phyloP scores from a whole-genome alignment of 2,888 invertebrate genomes.

The Lithophane leautieri region DNA sequence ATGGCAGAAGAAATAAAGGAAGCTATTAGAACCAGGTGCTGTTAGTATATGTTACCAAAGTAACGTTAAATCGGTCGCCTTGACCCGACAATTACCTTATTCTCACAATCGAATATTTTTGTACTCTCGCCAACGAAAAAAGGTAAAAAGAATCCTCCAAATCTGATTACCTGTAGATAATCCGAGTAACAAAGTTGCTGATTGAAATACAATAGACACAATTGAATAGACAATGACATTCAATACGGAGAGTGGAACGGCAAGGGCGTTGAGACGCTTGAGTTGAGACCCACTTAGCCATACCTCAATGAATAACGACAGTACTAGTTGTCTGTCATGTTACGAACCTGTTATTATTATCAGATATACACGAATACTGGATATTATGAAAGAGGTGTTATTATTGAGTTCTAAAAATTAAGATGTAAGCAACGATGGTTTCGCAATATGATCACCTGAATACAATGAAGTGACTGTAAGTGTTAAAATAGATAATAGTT shows the following conservation, averaged over 20 bases:
- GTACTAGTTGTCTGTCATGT: conserved; percentile 44
- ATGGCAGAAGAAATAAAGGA: conserved; percentile 60
- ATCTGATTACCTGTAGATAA: conserved; percentile 47
- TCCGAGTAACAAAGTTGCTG: conserved; percentile 56
- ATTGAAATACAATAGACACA: conserved; percentile 72
- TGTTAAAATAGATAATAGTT: background rate
- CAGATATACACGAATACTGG: conserved; percentile 38
- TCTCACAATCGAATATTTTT: conserved; percentile 47
- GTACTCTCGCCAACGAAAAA: conserved; percentile 32
- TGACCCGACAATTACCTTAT: conserved; percentile 60
- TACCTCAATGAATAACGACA: conserved; percentile 59
- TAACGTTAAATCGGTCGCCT: conserved; percentile 60
- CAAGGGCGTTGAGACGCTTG: conserved; percentile 72
- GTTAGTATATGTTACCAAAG: conserved; percentile 56
- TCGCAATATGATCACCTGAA: background rate
- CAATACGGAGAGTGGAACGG: conserved; percentile 69
- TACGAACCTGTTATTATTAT: conserved; percentile 58
- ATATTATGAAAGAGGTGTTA: conserved; percentile 32
- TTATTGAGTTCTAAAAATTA: conserved; percentile 15
- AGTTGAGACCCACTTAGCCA: conserved; percentile 65
- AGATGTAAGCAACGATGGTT: background rate
- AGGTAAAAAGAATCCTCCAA: conserved; percentile 53
- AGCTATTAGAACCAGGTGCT: conserved; percentile 39
- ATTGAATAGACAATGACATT: conserved; percentile 77
- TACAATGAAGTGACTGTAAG: background rate